These are phyloP conservation scores for Myiotriccus ornatus DNA, from an alignment of 2,797 vertebrate species.

Conservation along the genomic window DNA sequence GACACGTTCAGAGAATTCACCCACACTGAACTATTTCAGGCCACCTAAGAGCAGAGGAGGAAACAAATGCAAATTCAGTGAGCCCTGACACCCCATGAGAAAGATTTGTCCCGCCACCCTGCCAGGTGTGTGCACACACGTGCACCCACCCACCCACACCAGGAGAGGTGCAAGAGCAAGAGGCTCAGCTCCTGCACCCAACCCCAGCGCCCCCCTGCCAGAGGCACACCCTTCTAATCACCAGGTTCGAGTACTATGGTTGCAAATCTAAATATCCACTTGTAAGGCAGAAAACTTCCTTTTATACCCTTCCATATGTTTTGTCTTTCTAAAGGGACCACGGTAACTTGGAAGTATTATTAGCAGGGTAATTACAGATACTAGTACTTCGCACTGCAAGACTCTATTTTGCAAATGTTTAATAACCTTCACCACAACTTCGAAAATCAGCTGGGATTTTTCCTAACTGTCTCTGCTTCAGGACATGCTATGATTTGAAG, in stretches of 20 bases:
- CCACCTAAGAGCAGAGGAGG: background rate
- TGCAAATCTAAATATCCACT: background rate
- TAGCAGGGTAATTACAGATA: background rate
- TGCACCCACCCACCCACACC: background rate
- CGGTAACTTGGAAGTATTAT: background rate
- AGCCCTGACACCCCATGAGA: rapidly evolving
- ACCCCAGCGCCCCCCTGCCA: background rate
- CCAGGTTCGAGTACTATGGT: rapidly evolving
- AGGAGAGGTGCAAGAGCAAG: background rate
- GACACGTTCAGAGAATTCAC: background rate
- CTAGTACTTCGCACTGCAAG: background rate
- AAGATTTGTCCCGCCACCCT: background rate
- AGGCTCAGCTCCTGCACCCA: background rate
- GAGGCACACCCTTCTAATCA: background rate
- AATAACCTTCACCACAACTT: background rate
- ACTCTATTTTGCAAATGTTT: background rate
- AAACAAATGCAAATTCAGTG: rapidly evolving
- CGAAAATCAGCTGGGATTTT: background rate
- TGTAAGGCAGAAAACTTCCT: background rate
- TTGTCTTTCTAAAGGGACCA: background rate
- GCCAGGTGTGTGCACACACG: background rate
- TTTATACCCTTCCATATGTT: background rate
- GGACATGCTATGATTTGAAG: background rate
- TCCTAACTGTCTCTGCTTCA: background rate
- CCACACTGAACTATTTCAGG: background rate